Conservation (phyloP, 1,140 invertebrate genomes). For the Ridgeia piscesae region DNA sequence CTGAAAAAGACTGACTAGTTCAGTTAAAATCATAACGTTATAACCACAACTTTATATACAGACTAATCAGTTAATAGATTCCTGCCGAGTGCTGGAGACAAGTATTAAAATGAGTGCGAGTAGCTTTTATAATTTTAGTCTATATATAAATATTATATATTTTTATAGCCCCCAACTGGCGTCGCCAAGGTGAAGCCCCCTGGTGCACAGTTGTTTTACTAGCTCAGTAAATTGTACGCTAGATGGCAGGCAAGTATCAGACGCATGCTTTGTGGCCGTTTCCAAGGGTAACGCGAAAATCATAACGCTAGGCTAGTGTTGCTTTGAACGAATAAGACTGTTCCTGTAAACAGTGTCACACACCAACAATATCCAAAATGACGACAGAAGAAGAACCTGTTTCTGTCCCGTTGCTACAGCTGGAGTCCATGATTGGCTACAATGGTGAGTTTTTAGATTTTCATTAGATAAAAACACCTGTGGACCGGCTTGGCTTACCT, state of each 20-base stretch:
- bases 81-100: no score
- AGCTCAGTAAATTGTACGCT: background rate
- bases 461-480: background rate
- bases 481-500: no score
- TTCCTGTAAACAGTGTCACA: background rate
- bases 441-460: slow-evolving; percentile 13
- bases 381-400: background rate
- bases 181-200: no score
- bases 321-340: background rate
- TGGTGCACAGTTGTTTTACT: background rate
- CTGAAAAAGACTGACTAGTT: no score
- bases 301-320: background rate
- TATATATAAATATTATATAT: no score
- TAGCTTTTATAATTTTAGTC: no score
- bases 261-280: background rate
- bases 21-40: no score
- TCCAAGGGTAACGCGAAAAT: background rate
- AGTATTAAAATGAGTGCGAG: no score
- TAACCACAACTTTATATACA: no score
- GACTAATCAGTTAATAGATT: no score
- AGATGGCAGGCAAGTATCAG: background rate
- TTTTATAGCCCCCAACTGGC: no score
- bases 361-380: background rate
- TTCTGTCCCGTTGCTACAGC: slow-evolving; percentile 11
- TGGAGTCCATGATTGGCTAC: slow-evolving; percentile 27